phyloP scores from a whole-genome alignment of 2,888 invertebrate genomes.

The Drosophila yooni region DNA sequence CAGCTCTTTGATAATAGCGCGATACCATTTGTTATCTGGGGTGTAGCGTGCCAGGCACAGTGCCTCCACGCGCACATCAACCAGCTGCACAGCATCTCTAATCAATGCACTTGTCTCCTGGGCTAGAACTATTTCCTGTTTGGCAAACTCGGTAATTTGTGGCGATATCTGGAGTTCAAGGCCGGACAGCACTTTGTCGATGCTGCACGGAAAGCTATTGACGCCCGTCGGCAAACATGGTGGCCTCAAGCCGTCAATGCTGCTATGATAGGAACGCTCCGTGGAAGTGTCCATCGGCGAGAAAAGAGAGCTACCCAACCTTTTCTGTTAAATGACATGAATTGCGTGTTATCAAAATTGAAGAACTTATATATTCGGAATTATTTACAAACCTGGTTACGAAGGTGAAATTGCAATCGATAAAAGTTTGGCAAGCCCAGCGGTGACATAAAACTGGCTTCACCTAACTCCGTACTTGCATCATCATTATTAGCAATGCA shows the following conservation, averaged over 20 bases:
- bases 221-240: constrained; percentile 74
- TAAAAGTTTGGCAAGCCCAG: constrained; percentile 1
- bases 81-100: constrained; percentile 84
- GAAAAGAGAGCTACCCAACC: constrained; percentile 61
- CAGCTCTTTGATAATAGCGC: constrained; percentile 88
- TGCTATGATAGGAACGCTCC: constrained; percentile 70
- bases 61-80: constrained; percentile 82
- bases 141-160: constrained; percentile 82
- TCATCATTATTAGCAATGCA: constrained; percentile 12
- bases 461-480: not conserved
- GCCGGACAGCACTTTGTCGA: constrained; percentile 73
- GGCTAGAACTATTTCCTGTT: constrained; percentile 86
- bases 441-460: constrained; percentile 10
- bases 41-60: constrained; percentile 88
- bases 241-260: constrained; percentile 65
- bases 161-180: constrained; percentile 80
- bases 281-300: constrained; percentile 81
- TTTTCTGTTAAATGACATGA: constrained; percentile 39
- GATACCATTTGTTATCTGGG: constrained; percentile 89
- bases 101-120: constrained; percentile 86
- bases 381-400: constrained; percentile 31
- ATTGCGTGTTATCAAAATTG: not conserved
- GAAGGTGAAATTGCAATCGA: constrained; percentile 37
- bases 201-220: constrained; percentile 75
- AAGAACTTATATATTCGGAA: not conserved